These are phyloP conservation scores for Cosmia trapezina DNA, from an alignment of 2,888 invertebrate species.

Conservation along the genomic window DNA sequence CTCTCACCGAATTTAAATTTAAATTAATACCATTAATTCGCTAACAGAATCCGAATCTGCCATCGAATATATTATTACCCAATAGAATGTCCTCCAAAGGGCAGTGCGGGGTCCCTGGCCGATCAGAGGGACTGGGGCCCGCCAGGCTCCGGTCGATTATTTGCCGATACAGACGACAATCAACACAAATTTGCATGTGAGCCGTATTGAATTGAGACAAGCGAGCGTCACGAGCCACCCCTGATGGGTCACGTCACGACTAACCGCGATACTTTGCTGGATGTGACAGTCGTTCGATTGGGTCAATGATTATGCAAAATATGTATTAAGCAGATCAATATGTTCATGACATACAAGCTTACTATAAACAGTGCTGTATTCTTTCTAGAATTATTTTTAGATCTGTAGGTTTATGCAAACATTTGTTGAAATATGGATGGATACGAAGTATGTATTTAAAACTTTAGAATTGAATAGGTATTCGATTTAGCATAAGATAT, in stretches of 20 bases:
- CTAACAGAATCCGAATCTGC: slow-evolving; percentile 52
- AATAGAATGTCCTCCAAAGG: slow-evolving; percentile 59
- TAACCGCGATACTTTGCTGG: slow-evolving; percentile 60
- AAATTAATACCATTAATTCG: slow-evolving; percentile 57
- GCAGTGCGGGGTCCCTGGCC: slow-evolving; percentile 30
- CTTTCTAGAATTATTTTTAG: not conserved
- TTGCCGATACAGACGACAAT: slow-evolving; percentile 85
- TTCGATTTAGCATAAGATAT: too few relatives aligned
- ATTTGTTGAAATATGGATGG: not conserved
- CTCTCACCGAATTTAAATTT: slow-evolving; percentile 51
- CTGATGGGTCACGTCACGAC: slow-evolving; percentile 70
- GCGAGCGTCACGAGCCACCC: slow-evolving; percentile 75
- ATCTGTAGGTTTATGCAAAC: not conserved
- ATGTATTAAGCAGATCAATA: not conserved
- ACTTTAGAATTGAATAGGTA: not conserved
- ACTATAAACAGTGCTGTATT: not conserved
- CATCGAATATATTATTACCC: slow-evolving; percentile 63
- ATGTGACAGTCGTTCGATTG: slow-evolving; percentile 48
- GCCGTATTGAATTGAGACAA: slow-evolving; percentile 85
- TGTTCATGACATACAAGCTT: not conserved
- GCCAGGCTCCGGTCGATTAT: slow-evolving; percentile 78
- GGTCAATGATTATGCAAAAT: not conserved
- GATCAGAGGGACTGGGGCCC: slow-evolving; percentile 60
- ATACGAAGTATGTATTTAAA: not conserved
- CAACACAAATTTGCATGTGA: slow-evolving; percentile 87